A percentile compares a stretch with the other conserved stretches of the same genome.
These are phyloP conservation scores for Tinea semifulvella DNA, from an alignment of 2,888 invertebrate genomes.

Conservation along the genomic window DNA sequence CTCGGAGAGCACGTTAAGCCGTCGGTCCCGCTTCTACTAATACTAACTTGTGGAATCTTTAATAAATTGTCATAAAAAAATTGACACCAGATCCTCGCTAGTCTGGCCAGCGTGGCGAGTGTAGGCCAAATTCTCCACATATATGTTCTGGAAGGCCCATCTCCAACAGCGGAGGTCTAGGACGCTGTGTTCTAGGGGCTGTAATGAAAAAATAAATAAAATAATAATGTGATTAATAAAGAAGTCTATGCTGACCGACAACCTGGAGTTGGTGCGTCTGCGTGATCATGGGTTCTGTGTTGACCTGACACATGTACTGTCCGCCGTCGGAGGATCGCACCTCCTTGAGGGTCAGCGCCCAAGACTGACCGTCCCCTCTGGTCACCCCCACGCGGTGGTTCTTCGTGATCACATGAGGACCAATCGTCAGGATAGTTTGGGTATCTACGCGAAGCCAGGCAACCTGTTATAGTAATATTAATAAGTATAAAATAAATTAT, in stretches of 20 bases:
- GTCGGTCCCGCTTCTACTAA: too few species aligned
- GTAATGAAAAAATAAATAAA: not conserved
- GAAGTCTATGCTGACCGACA: slow-evolving; percentile 30
- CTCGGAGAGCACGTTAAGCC: too few species aligned
- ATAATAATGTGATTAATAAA: too few species aligned
- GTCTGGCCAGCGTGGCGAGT: too few species aligned
- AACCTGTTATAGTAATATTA: slow-evolving; percentile 62
- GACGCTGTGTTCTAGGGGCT: too few species aligned
- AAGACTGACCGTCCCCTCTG: slow-evolving; percentile 74
- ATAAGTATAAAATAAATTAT: too few species aligned
- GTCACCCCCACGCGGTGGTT: slow-evolving; percentile 84
- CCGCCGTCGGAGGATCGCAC: slow-evolving; percentile 81
- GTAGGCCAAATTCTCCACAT: too few species aligned
- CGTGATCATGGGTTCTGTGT: slow-evolving; percentile 73
- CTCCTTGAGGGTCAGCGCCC: slow-evolving; percentile 81
- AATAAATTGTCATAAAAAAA: too few species aligned
- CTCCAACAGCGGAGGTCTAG: too few species aligned
- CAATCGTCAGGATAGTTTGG: slow-evolving; percentile 88
- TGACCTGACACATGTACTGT: slow-evolving; percentile 78
- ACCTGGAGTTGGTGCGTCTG: slow-evolving; percentile 45
- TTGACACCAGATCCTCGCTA: too few species aligned
- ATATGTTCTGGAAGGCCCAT: too few species aligned
- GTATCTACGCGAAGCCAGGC: slow-evolving; percentile 90
- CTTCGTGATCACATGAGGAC: slow-evolving; percentile 86
- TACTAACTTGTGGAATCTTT: too few species aligned